Base-by-base conservation (phyloP, 2,113 vertebrate species). In the Rousettus leschenaultii region DNA sequence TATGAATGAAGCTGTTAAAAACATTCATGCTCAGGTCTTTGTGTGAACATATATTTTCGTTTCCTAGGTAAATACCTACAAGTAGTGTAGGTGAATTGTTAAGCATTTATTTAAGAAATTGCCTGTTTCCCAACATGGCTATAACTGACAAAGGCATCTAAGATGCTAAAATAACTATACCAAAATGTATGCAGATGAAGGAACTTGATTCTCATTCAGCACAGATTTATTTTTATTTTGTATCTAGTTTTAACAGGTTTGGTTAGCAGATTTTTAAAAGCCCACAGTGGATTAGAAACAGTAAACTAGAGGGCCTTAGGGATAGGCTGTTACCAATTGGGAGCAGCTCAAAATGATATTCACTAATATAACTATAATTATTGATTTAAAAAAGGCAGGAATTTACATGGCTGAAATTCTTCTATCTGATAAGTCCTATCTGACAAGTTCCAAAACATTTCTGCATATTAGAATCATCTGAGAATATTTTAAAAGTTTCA, bases 191-290 rank as follows among this genome's bases (percentile, higher is more conserved):
- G 35, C 38, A 35, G 28, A 19, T 38, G 65, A 53, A 43, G 87
- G 53, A 74, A 24, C 21, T 61, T 5, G 18, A n/a, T 57, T 96
- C 33, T 84, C 68, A 88, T 38, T 89, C 18, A 92, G 59, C 28
- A 24, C 61, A 74, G 77, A 93, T 65, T 68, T 80, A 75, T 86
- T 96, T 95, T 80, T 91, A 80, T 94, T 87, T 96, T 66, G 33
- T 86, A 82, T 78, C 28, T 35, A 74, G 3, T 85, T 94, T 95
- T 92, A 95, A 75, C 78, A 77, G 45, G 16, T 80, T 75, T 95
- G 75, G 28, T 71, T 91, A 66, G 53, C 30, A 91, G 55, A 40
- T 21, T 51, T 95, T 97, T 87, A 2, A 70, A 82, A 91, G 12
- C 48, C 61, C 26, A 77, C 12, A 86, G 0, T 55, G 30, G 48